phyloP scores from a whole-genome alignment of 1,140 invertebrate species.

The Drosophila eugracilis region DNA sequence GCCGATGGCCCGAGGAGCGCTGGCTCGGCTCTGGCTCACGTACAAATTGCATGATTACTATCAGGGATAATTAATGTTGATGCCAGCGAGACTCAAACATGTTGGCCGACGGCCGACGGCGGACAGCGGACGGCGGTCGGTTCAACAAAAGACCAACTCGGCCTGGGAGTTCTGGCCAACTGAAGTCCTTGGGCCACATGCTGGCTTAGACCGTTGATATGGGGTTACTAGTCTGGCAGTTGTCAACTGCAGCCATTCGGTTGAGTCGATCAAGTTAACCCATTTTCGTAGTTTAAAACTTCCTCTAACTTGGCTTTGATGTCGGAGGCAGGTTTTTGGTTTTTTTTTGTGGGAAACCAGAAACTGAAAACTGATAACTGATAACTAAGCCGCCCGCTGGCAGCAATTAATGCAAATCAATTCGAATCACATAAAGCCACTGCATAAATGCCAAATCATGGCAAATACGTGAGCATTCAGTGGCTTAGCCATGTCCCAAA shows the following conservation, averaged over 20 bases:
- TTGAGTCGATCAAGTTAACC: slow-evolving; percentile 23
- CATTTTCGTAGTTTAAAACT: slow-evolving; percentile 28
- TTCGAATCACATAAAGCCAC: slow-evolving; percentile 44
- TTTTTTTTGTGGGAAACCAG: neutral
- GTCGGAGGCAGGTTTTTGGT: neutral
- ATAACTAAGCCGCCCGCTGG: slow-evolving; percentile 5
- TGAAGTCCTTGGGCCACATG: slow-evolving; percentile 26
- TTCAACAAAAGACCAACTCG: slow-evolving; percentile 31
- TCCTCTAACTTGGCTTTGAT: slow-evolving; percentile 4
- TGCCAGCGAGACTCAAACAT: slow-evolving; percentile 42
- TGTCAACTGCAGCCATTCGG: slow-evolving; percentile 42
- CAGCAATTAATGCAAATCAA: slow-evolving; percentile 24
- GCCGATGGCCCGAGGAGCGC: slow-evolving; percentile 34
- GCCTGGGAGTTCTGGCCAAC: slow-evolving; percentile 3
- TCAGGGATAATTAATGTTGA: slow-evolving; percentile 65
- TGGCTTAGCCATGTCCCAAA: slow-evolving; percentile 34
- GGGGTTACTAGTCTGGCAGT: slow-evolving; percentile 8
- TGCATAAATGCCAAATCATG: slow-evolving; percentile 51
- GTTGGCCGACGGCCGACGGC: slow-evolving; percentile 18
- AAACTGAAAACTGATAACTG: neutral
- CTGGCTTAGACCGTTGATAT: slow-evolving; percentile 32
- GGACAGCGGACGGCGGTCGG: neutral
- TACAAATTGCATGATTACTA: slow-evolving; percentile 62
- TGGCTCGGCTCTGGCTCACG: slow-evolving; percentile 35
- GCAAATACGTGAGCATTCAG: slow-evolving; percentile 39